Evolutionary conservation across 2,888 invertebrate species (phyloP), one percentile per base, ranked within the genome.

Genomic region (Eumerus sabulonum): DNA sequence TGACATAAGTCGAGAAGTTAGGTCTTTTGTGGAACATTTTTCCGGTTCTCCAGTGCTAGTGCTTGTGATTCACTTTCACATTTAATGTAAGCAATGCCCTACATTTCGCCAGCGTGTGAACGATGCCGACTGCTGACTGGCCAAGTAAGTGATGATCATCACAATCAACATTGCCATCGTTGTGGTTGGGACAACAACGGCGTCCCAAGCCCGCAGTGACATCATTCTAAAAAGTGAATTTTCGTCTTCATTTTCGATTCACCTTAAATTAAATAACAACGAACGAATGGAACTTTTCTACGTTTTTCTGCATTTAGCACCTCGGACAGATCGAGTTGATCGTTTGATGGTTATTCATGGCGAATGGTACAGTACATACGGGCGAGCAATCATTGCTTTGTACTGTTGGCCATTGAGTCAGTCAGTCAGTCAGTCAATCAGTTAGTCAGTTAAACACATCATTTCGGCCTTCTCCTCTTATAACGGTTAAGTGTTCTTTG

Each of bases 231-330:
- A 27, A 79, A 79, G 79, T 79, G 73, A 79, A 79, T 79, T 77
- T 77, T 73, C 73, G 79, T 56, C 79, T 79, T 79, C 73, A 79
- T 73, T 79, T 79, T 79, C 79, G 73, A 73, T 79, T 73, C 67
- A 38, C 67, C 54, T 64, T 35, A 79, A 79, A 79, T 79, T 79
- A 79, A 73, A 79, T 73, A 79, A 68, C 68, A 86, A 87, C 72
- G 42, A 57, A 63, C 13, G 42, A 57, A 63, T 12, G 38, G 47
- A 62, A 57, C 56, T 47, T 53, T 77, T 72, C 45, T 63, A n/a
- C n/a, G n/a, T 72, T 60, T 27, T 27, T 27, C 27, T 27, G 27
- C 51, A 66, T 62, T 77, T 77, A 77, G 42, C 72, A 77, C 77
- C 72, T 77, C 42, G 45, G 54, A 56, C 47, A 47, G 54, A 47